Base-by-base conservation (phyloP, 2,113 vertebrate genomes). In the Coryphaenoides rupestris region DNA sequence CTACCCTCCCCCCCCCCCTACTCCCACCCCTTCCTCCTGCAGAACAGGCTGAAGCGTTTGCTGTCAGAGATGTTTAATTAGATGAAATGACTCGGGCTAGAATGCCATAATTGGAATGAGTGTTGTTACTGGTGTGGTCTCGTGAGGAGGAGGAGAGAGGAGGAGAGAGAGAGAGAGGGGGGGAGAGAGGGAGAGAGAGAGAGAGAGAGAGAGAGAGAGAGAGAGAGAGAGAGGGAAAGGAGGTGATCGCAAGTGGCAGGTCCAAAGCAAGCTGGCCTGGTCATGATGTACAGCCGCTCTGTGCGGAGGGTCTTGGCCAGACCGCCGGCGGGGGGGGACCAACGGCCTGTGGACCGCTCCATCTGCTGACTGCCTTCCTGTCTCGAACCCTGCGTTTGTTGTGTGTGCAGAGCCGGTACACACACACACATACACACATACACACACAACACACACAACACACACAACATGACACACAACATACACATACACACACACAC, bases 71-170 rank as follows among this genome's bases (percentile, higher is more conserved):
- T 76, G 65, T 19, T 40, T 58, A 55, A 64, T 52, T 24, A 69
- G 21, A 58, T 75, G n/a, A 79, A 74, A 80, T 68, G 62, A 66
- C 64, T 82, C 55, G 60, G 62, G 70, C 71, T 33, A 40, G 59
- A 50, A 74, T n/a, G n/a, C n/a, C n/a, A n/a, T 62, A 76, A 74
- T 70, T 76, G 64, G 65, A 50, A 82, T 66, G 73, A 58, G 24
- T 80, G 74, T 81, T 84, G 6, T 75, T 81, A 54, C 66, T 81
- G 71, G 74, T 78, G 66, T 74, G 75, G 63, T 69, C 59, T 22
- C 14, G 19, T 53, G 19, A 17, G 17, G 50, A 12, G 19, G 19
- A 54, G n/a, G 17, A 21, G n/a, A n/a, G n/a, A 9, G 19, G 52
- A 19, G n/a, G 10, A 12, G 19, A n/a, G n/a, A n/a, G n/a, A n/a